Percentiles rank a stretch among this genome's conserved stretches.
Conservation (phyloP, 2,797 vertebrate species). For the Trachops cirrhosus region DNA sequence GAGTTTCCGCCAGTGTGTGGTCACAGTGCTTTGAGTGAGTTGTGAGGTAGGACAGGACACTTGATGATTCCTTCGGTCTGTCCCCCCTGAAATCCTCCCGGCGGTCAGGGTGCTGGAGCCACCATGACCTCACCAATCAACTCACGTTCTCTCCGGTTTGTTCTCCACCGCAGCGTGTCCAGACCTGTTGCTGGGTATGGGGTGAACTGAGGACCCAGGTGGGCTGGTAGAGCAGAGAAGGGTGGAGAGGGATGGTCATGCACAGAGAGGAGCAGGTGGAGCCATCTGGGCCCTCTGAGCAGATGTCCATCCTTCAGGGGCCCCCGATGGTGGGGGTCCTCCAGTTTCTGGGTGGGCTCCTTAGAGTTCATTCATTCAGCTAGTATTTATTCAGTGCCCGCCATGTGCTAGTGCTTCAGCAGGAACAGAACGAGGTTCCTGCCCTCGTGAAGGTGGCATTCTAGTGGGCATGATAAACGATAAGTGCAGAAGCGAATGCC, state of each 20-base stretch:
- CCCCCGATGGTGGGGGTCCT: not conserved
- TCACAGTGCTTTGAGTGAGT: not conserved
- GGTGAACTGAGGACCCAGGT: not conserved
- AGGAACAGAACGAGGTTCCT: not conserved
- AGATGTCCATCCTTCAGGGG: not conserved
- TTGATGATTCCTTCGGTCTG: not conserved
- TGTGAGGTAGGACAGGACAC: not conserved
- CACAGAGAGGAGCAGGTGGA: not conserved
- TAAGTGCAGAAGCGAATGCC: not conserved
- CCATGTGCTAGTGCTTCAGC: not conserved
- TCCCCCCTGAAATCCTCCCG: not conserved
- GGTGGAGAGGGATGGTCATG: accelerated
- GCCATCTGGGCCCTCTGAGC: not conserved
- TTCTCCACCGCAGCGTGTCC: not conserved
- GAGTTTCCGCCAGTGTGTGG: not conserved
- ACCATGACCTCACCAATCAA: not conserved
- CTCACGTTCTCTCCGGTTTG: not conserved
- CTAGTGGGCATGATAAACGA: accelerated
- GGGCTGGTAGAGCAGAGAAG: not conserved
- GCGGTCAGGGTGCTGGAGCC: not conserved
- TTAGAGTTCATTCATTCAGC: not conserved
- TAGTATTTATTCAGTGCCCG: not conserved
- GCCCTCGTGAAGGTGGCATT: too few species aligned
- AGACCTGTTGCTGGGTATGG: not conserved
- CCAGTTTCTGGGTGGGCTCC: not conserved